Evolutionary conservation across 2,888 invertebrate species (phyloP).

Genomic region (Cephus sareptanus): DNA sequence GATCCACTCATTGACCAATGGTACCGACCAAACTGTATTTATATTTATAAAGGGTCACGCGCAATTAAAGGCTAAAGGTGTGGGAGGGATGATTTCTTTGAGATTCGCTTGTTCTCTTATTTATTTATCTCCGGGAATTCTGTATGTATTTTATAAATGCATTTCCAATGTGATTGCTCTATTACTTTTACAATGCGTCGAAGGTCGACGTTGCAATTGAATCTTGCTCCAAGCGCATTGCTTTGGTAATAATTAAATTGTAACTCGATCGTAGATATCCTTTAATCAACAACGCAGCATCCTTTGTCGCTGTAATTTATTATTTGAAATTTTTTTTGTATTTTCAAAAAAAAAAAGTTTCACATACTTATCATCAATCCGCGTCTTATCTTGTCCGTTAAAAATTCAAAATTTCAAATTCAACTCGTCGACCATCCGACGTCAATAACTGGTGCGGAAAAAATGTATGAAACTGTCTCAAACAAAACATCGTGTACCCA

Average conservation of each 20-base stretch:
- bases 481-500: neutral
- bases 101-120: neutral
- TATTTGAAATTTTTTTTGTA: neutral
- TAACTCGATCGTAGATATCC: neutral
- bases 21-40: neutral
- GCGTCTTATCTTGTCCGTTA: neutral
- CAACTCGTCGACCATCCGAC: neutral
- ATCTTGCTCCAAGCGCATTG: neutral
- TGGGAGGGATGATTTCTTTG: neutral
- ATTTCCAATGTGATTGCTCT: neutral
- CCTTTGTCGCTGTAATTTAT: neutral
- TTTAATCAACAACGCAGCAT: neutral
- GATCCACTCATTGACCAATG: conserved; percentile 16
- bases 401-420: neutral
- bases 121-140: neutral
- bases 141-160: neutral
- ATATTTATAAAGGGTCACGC: neutral
- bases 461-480: neutral
- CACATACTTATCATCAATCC: neutral
- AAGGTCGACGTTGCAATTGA: neutral
- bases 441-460: neutral
- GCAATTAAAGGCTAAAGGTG: neutral
- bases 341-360: neutral
- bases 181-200: neutral
- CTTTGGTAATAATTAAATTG: neutral